A percentile compares a stretch with the other conserved stretches of the same genome.
Evolutionary conservation across 2,888 invertebrate genomes (phyloP).

Genomic region (Notodonta dromedarius): DNA sequence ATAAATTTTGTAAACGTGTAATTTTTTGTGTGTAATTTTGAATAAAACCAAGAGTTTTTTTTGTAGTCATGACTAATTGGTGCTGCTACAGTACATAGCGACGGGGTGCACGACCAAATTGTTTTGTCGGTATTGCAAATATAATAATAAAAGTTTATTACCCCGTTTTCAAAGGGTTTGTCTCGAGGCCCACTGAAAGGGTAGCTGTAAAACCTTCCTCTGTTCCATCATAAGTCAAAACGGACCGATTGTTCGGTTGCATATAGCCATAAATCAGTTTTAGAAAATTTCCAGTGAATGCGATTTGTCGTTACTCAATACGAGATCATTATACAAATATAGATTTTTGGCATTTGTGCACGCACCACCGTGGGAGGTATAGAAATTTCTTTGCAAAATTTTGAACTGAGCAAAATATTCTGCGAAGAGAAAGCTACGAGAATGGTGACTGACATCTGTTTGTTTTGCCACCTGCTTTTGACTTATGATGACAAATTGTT

Average conservation of each 20-base stretch:
- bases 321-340: constrained; percentile 83
- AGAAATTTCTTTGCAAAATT: constrained; percentile 63
- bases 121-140: constrained; percentile 77
- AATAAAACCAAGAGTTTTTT: constrained; percentile 60
- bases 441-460: constrained; percentile 53
- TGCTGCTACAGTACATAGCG: constrained; percentile 58
- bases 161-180: constrained; percentile 82
- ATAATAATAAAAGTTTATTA: constrained; percentile 83
- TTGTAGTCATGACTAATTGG: constrained; percentile 78
- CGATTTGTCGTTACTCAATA: constrained; percentile 73
- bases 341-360: constrained; percentile 79
- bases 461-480: constrained; percentile 61
- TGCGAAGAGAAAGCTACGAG: constrained; percentile 74
- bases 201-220: constrained; percentile 68
- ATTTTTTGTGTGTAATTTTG: constrained; percentile 69
- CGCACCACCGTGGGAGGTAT: constrained; percentile 80
- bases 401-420: constrained; percentile 57
- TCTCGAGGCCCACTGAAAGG: constrained; percentile 70
- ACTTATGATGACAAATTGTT: constrained; percentile 29
- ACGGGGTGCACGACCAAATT: constrained; percentile 70
- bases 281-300: constrained; percentile 70
- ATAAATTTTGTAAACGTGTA: constrained; percentile 71
- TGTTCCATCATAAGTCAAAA: constrained; percentile 75
- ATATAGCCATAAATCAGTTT: constrained; percentile 79
- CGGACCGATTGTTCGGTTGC: constrained; percentile 76